Evolutionary conservation across 2,113 vertebrate genomes (phyloP), one percentile per base, ranked within the genome.

Genomic region (Tretioscincus oriximinensis): DNA sequence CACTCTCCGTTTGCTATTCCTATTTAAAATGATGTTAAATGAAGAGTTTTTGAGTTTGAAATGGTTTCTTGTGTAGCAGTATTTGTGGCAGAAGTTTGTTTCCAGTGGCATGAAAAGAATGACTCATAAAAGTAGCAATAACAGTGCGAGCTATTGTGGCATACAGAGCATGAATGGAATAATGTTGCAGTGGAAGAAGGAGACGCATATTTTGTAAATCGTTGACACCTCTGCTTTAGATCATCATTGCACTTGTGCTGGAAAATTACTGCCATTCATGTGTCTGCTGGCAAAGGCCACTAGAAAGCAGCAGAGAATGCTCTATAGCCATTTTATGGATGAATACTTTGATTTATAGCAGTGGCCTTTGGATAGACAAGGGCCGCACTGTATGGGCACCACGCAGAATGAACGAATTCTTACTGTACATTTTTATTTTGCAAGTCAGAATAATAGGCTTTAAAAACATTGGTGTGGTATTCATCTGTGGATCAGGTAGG

Each of bases 271-370:
- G 85, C 79, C 82, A 81, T 92, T 92, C 88, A 87, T 82, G 58
- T 76, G 54, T 18, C 28, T 82, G 82, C 87, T 93, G 91, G 83
- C 81, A 91, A 88, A 85, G 87, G 85, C 90, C 86, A 87, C 84
- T 91, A 86, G 77, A 88, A 91, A 90, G 79, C 84, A 86, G 63
- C 64, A 78, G 84, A 81, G 70, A 41, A 61, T 1, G 10, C 63
- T 82, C 28, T 84, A 61, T 24, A 63, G n/a, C 7, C 78, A 76
- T 26, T 76, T 71, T 78, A 21, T 1, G 73, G 45, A 28, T 78
- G 54, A 2, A 1, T 31, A 1, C n/a, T 73, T 73, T 73, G 26
- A 64, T 80, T 31, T 26, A 73, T 61, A 51, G 7, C 21, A 26
- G 60, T 51, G 47, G 41, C 47, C 21, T 60, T 51, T 65, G 63